These are phyloP conservation scores for Spodoptera picta DNA, from an alignment of 2,888 invertebrate species.

Conservation along the genomic window DNA sequence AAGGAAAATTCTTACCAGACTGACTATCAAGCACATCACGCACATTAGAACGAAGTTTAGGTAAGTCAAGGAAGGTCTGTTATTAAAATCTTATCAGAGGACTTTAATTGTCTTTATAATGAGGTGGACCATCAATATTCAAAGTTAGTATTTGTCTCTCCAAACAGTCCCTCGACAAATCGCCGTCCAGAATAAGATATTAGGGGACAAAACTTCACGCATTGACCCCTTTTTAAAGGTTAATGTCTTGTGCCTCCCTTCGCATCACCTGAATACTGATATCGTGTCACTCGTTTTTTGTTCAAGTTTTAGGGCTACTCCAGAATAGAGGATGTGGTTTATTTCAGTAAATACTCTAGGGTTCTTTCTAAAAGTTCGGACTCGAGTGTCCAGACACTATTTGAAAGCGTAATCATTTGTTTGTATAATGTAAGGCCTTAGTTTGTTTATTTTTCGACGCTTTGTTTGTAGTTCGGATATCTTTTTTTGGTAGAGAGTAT, in stretches of 20 bases:
- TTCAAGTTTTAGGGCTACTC: conserved; percentile 15
- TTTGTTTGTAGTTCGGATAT: too few relatives aligned
- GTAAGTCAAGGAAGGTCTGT: conserved; percentile 25
- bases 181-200: conserved; percentile 83
- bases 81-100: conserved; percentile 64
- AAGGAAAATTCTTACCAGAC: too few relatives aligned
- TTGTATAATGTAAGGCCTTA: too few relatives aligned
- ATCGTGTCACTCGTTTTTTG: conserved; percentile 42
- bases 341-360: not conserved
- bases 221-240: conserved; percentile 88
- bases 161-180: conserved; percentile 78
- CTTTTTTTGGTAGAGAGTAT: too few relatives aligned
- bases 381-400: too few relatives aligned
- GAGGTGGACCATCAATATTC: conserved; percentile 79
- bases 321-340: conserved; percentile 15
- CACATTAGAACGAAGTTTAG: conserved; percentile 8
- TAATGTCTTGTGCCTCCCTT: conserved; percentile 78
- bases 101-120: conserved; percentile 75
- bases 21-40: not conserved
- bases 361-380: not conserved
- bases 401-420: too few relatives aligned
- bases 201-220: conserved; percentile 85
- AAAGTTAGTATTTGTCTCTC: conserved; percentile 75
- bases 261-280: conserved; percentile 84
- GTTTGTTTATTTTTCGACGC: too few relatives aligned